Conservation (phyloP, 2,888 invertebrate species). For the Noctua fimbriata region DNA sequence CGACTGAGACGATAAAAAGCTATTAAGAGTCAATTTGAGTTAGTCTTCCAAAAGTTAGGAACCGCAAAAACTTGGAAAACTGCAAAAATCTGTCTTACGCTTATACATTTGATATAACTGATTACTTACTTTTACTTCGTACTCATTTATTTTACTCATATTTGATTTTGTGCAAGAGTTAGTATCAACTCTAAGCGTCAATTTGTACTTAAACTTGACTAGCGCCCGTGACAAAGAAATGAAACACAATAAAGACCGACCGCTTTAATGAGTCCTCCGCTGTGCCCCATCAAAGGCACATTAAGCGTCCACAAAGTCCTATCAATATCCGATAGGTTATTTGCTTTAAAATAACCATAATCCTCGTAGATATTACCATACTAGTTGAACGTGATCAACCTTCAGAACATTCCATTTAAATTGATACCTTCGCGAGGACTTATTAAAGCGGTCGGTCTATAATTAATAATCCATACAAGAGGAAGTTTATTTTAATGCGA, state of each 20-base stretch:
- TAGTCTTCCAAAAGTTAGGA: neutral
- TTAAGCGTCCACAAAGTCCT: too few species aligned
- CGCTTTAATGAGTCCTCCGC: too few species aligned
- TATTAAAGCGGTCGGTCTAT: too few species aligned
- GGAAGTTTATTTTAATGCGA: neutral
- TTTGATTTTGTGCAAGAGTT: neutral
- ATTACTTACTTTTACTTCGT: neutral
- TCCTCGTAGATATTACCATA: too few species aligned
- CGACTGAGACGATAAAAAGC: constrained; percentile 22
- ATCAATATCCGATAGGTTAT: too few species aligned
- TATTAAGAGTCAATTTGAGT: constrained; percentile 14
- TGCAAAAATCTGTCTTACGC: neutral
- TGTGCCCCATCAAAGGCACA: too few species aligned
- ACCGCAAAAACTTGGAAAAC: neutral
- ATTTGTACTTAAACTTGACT: neutral
- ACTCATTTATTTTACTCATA: neutral
- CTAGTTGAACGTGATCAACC: too few species aligned
- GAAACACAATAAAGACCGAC: too few species aligned
- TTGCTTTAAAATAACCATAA: too few species aligned
- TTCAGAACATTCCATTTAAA: too few species aligned
- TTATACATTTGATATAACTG: neutral
- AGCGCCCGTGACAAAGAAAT: neutral
- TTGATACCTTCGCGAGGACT: too few species aligned
- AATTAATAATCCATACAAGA: neutral
- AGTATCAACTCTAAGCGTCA: neutral